Percentiles rank a stretch among this genome's conserved stretches.
Conservation (phyloP, 2,888 invertebrate species). For the Pyrrhosoma nymphula region DNA sequence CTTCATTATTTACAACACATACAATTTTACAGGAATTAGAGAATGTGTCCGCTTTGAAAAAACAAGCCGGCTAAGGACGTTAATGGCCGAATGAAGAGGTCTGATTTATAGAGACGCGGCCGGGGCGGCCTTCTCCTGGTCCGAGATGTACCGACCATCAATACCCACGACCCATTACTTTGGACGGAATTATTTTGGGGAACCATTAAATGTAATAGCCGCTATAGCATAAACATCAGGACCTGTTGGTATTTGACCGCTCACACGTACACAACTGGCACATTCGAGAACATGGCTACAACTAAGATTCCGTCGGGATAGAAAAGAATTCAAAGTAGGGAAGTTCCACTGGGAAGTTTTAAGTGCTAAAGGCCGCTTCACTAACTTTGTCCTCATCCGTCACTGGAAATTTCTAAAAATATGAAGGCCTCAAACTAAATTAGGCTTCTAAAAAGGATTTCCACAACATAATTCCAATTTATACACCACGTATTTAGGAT, state of each 20-base stretch:
- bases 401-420: no score
- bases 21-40: slow-evolving; percentile 41
- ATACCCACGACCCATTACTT: slow-evolving; percentile 56
- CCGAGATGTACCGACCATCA: slow-evolving; percentile 53
- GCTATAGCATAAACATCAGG: slow-evolving; percentile 42
- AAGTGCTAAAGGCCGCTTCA: background rate
- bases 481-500: no score
- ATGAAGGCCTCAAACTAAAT: background rate
- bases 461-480: background rate
- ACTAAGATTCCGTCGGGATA: background rate
- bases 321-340: background rate
- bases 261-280: background rate
- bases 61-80: background rate
- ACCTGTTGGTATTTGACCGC: slow-evolving; percentile 49
- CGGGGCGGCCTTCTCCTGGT: background rate
- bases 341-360: background rate
- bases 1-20: slow-evolving; percentile 42
- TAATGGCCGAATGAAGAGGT: background rate
- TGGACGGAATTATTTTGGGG: slow-evolving; percentile 53
- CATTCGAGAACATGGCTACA: background rate
- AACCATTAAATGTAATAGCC: slow-evolving; percentile 61
- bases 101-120: slow-evolving; percentile 56
- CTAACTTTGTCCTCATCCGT: background rate
- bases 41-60: background rate
- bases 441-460: background rate